A percentile compares a stretch with the other conserved stretches of the same genome.
Evolutionary conservation across 2,888 invertebrate genomes (phyloP).

Genomic region (Stenichneumon culpator): DNA sequence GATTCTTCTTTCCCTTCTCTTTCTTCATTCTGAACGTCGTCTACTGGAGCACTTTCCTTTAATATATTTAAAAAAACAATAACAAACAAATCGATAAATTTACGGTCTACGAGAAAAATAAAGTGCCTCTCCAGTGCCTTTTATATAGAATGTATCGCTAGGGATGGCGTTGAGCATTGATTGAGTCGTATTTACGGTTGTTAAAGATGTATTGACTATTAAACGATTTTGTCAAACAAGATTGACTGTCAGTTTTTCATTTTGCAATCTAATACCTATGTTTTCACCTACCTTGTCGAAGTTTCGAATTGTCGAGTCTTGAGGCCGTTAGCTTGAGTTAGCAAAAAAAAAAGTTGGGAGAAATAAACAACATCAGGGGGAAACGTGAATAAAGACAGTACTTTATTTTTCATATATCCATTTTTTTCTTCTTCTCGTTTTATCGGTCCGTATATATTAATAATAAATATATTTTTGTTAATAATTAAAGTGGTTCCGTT

Average conservation of each 20-base stretch:
- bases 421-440: constrained; percentile 62
- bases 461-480: constrained; percentile 78
- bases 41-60: constrained; percentile 94
- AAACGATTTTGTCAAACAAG: constrained; percentile 59
- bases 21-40: constrained; percentile 96
- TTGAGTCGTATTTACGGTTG: constrained; percentile 55
- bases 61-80: constrained; percentile 62
- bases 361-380: constrained; percentile 56
- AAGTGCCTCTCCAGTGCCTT: constrained; percentile 64
- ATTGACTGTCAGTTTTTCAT: background rate
- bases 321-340: too few species aligned
- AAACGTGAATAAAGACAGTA: constrained; percentile 79
- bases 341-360: background rate
- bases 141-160: constrained; percentile 70
- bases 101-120: constrained; percentile 14
- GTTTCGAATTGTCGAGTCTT: constrained; percentile 1
- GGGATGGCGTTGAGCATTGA: constrained; percentile 59
- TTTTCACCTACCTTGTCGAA: constrained; percentile 39
- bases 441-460: constrained; percentile 76
- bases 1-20: constrained; percentile 96
- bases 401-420: constrained; percentile 78
- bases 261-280: constrained; percentile 7
- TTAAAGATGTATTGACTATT: constrained; percentile 58
- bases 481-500: constrained; percentile 72
- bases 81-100: constrained; percentile 14